phyloP scores from a whole-genome alignment of 2,797 vertebrate genomes.

The Phrynocephalus forsythii region DNA sequence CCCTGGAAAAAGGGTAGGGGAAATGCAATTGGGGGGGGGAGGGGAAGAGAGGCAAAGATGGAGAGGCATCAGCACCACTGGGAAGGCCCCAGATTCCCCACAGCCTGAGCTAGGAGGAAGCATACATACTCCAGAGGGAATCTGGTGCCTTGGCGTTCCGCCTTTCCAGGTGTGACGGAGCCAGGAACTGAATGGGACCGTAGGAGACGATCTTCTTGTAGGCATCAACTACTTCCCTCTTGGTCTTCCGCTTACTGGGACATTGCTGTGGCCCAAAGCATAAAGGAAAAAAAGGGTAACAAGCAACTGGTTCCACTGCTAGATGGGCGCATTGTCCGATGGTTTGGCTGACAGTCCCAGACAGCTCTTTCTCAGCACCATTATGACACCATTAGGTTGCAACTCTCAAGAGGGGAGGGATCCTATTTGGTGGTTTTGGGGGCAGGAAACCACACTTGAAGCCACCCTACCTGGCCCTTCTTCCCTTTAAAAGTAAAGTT shows the following conservation, averaged over 20 bases:
- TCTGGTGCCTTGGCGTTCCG: neutral
- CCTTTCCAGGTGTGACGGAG: conserved; percentile 23
- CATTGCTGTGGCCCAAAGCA: conserved; percentile 60
- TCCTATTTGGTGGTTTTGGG: too few relatives aligned
- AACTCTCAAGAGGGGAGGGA: too few relatives aligned
- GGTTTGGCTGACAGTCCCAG: neutral
- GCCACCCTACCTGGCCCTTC: too few relatives aligned
- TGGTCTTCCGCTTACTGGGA: conserved; percentile 26
- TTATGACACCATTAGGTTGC: too few relatives aligned
- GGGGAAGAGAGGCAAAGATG: too few relatives aligned
- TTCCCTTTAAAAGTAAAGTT: too few relatives aligned
- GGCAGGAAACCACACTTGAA: too few relatives aligned
- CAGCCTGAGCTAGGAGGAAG: neutral
- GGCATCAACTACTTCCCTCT: conserved; percentile 15
- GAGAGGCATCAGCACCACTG: too few relatives aligned
- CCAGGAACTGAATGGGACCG: conserved; percentile 66
- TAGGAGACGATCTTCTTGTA: conserved; percentile 72
- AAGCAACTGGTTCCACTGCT: neutral
- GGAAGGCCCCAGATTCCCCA: neutral
- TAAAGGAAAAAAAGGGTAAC: neutral
- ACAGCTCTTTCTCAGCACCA: neutral
- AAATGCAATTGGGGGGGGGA: neutral
- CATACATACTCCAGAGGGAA: neutral
- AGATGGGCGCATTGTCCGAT: neutral
- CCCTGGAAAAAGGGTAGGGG: conserved; percentile 20